Percentiles rank a stretch among this genome's conserved stretches.
phyloP scores from a whole-genome alignment of 2,797 vertebrate species.

The Fundulus diaphanus region DNA sequence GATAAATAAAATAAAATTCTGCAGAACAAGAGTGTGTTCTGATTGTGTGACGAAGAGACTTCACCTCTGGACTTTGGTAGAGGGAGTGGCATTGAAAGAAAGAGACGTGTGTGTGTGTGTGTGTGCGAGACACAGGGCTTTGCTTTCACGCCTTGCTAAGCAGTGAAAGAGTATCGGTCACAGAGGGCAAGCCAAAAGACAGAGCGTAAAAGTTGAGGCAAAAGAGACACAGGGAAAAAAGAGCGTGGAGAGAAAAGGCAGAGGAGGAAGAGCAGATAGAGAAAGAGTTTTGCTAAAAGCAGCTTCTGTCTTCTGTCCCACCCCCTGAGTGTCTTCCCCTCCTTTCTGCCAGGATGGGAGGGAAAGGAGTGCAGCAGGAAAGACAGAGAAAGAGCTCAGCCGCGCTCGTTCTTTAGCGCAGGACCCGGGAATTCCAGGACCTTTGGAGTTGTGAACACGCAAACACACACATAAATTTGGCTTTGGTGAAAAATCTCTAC shows the following conservation, averaged over 20 bases:
- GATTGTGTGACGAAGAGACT: constrained; percentile 56
- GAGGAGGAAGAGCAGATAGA: constrained; percentile 39
- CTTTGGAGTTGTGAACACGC: constrained; percentile 67
- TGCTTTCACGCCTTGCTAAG: constrained; percentile 60
- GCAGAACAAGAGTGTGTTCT: constrained; percentile 4
- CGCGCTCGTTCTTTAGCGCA: constrained; percentile 64
- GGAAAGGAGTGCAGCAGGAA: constrained; percentile 57
- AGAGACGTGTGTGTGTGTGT: constrained; percentile 44
- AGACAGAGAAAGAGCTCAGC: constrained; percentile 55
- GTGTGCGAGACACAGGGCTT: constrained; percentile 35
- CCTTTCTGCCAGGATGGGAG: constrained; percentile 59
- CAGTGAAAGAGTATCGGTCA: constrained; percentile 64
- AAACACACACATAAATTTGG: constrained; percentile 41
- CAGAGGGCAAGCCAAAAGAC: constrained; percentile 52
- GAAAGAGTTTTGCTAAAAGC: constrained; percentile 68
- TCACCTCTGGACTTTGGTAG: constrained; percentile 74
- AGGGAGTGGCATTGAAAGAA: constrained; percentile 67
- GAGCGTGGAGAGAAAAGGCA: constrained; percentile 33
- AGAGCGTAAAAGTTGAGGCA: constrained; percentile 60
- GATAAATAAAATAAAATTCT: not conserved
- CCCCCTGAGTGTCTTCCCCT: constrained; percentile 71
- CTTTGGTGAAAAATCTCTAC: constrained; percentile 47
- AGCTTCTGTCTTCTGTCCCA: constrained; percentile 71
- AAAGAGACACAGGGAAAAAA: constrained; percentile 43
- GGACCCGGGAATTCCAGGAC: constrained; percentile 76